Evolutionary conservation across 2,888 invertebrate species (phyloP), one percentile per base, ranked within the genome.

Genomic region (Idaea biselata): DNA sequence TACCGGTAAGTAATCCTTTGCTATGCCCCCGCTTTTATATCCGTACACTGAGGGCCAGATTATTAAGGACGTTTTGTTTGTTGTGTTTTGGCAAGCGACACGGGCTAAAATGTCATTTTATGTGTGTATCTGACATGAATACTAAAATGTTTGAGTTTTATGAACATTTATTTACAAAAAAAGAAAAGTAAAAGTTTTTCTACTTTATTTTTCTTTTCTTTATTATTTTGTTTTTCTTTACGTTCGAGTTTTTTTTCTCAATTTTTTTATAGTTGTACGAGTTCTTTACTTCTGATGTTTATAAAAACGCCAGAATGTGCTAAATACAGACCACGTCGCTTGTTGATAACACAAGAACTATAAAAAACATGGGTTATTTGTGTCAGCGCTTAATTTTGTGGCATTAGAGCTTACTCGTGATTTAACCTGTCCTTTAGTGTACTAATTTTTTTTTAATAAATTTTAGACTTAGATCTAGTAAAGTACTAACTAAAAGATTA

Each of bases 1-100:
- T 92, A 94, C 96, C 94, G 97, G 97, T 97, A 96, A 97, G 95
- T 94, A 88, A 66, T 87, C 88, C 89, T 90, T 89, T 89, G 88
- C 90, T 87, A 84, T 69, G 78, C 76, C 87, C 87, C 87, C 80
- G 85, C 89, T 85, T 87, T 64, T 69, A 74, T 68, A 80, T 79
- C 66, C 67, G 82, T 84, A 88, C 86, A 87, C 86, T 87, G 69
- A 77, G 76, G 82, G 84, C 72, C 82, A 81, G 80, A 80, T 71
- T 71, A 67, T 66, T 68, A 66, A 67, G 71, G 62, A 67, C 70
- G 69, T 71, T 69, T 58, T 61, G 58, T 64, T 55, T 65, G n/a
- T 33, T 62, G 55, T 64, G 58, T 44, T 14, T 44, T 14, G 14
- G 11, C 14, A 44, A 44, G 14, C 44, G 44, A 44, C 44, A 11